phyloP scores from a whole-genome alignment of 2,888 invertebrate genomes.

The Cenopis cana region DNA sequence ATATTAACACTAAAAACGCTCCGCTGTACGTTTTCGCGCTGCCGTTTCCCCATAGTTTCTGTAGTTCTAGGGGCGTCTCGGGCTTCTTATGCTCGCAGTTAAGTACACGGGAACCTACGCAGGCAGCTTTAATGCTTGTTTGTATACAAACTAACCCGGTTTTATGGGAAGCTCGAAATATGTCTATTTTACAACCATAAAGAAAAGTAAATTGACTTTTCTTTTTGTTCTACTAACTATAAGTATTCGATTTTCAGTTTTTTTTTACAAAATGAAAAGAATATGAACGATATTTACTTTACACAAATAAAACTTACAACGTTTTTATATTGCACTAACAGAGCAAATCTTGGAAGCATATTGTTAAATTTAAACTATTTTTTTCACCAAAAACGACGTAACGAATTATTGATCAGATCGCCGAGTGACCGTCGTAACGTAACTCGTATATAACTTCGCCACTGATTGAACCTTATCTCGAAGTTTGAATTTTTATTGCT shows the following conservation, averaged over 20 bases:
- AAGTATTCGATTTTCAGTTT: neutral
- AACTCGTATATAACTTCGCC: too few species aligned
- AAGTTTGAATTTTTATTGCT: conserved; percentile 41
- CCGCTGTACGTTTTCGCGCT: conserved; percentile 57
- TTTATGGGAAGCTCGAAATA: conserved; percentile 40
- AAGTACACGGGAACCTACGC: conserved; percentile 46
- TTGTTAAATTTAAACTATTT: neutral
- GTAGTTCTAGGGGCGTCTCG: conserved; percentile 61
- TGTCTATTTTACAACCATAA: conserved; percentile 16
- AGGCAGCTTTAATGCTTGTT: conserved; percentile 37
- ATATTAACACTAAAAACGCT: conserved; percentile 21
- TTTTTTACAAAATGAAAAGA: neutral
- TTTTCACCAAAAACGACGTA: neutral
- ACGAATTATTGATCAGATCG: neutral
- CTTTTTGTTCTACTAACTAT: neutral
- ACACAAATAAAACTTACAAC: conserved; percentile 11
- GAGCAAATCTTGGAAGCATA: neutral
- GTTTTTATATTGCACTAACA: neutral
- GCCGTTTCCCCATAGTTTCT: conserved; percentile 62
- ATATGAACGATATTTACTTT: neutral
- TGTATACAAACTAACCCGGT: conserved; percentile 36
- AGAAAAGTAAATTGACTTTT: neutral
- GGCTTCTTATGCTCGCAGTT: conserved; percentile 60
- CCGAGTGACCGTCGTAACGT: neutral
- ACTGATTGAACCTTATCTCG: conserved; percentile 49